phyloP scores from a whole-genome alignment of 2,888 invertebrate species.

The Leptothorax acervorum region DNA sequence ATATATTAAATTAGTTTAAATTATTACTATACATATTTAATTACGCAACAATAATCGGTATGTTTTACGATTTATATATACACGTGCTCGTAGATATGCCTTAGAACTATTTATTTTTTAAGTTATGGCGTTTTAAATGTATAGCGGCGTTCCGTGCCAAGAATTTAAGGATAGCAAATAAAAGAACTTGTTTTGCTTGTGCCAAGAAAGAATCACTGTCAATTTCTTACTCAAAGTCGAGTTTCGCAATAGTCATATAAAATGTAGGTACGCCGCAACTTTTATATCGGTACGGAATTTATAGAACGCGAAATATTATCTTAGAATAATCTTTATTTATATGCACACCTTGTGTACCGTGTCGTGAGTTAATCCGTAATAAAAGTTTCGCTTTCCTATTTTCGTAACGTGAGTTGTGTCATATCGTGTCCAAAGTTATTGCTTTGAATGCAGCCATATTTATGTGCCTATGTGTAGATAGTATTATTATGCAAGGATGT shows the following conservation, averaged over 20 bases:
- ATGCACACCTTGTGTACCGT: neutral
- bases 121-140: slow-evolving; percentile 56
- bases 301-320: slow-evolving; percentile 10
- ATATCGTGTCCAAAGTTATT: slow-evolving; percentile 10
- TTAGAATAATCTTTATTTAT: slow-evolving; percentile 21
- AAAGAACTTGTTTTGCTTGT: slow-evolving; percentile 33
- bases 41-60: neutral
- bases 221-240: neutral
- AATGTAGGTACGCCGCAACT: neutral
- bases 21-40: neutral
- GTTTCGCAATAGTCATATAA: neutral
- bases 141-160: slow-evolving; percentile 56
- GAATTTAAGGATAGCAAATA: slow-evolving; percentile 53
- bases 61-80: neutral
- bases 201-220: slow-evolving; percentile 38
- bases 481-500: neutral
- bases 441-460: slow-evolving; percentile 43
- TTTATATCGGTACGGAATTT: slow-evolving; percentile 28
- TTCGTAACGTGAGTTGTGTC: slow-evolving; percentile 33
- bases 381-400: slow-evolving; percentile 38
- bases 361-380: slow-evolving; percentile 4
- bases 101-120: slow-evolving; percentile 45
- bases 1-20: neutral
- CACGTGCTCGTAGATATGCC: neutral
- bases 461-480: neutral